Percentiles rank a stretch among this genome's conserved stretches.
These are phyloP conservation scores for Oenanthe melanoleuca DNA, from an alignment of 2,113 vertebrate genomes.

Conservation along the genomic window DNA sequence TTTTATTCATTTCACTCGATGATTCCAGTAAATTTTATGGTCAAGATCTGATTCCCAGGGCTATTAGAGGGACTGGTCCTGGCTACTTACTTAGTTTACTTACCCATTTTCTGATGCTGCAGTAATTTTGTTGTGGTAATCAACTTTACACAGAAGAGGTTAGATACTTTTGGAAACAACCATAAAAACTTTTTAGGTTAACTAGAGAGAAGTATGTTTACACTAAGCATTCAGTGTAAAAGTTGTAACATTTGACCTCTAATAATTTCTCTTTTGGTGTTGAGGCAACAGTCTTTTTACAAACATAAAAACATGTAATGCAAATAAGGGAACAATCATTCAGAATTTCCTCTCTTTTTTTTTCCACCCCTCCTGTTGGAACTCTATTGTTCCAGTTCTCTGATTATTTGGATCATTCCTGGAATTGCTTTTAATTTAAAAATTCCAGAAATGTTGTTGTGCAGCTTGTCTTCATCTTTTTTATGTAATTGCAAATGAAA, in stretches of 20 bases:
- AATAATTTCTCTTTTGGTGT: not conserved
- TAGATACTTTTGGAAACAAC: not conserved
- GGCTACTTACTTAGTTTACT: not conserved
- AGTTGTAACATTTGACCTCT: not conserved
- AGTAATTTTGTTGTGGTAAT: not conserved
- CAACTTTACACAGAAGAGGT: not conserved
- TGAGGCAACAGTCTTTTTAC: not conserved
- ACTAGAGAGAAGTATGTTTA: not conserved
- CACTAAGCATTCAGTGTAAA: not conserved
- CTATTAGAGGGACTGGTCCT: not conserved
- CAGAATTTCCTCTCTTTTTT: not conserved
- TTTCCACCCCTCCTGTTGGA: not conserved
- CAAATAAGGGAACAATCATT: not conserved
- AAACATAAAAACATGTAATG: not conserved
- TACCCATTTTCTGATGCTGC: not conserved
- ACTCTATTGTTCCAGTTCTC: not conserved
- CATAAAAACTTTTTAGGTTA: not conserved
- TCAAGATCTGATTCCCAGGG: not conserved
- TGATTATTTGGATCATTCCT: not conserved
- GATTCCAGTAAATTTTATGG: not conserved
- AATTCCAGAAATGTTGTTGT: not conserved
- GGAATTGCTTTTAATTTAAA: not conserved
- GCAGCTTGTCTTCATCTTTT: not conserved
- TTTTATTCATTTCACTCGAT: not conserved
- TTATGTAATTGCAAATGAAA: not conserved